Evolutionary conservation across 2,113 vertebrate genomes (phyloP), one percentile per base, ranked within the genome.

Genomic region (Synodontis membranacea): DNA sequence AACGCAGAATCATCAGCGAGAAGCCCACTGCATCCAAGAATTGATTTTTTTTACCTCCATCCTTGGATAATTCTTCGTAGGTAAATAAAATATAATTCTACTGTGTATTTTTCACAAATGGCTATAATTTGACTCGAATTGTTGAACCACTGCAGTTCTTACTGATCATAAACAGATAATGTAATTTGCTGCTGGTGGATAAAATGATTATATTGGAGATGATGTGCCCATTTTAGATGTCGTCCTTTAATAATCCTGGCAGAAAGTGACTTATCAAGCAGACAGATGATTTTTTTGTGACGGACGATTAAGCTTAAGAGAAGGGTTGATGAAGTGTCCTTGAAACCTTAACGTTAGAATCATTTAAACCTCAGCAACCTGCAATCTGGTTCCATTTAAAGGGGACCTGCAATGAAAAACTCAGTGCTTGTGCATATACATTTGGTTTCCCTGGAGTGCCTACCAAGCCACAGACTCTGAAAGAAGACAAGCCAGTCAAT

Each of bases 201-300:
- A 42, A 70, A 70, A 70, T 58, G 8, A 74, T 56, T 84, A 84
- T 28, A 66, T 28, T 42, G 66, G 34, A 39, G 39, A 70, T 70
- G 15, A 37, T 23, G 19, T 0, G 31, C 60, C 44, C 39, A 28
- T 68, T 83, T 31, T 37, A 7, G 48, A 72, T 68, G 19, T 66
- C 3, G 23, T 28, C 21, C 23, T 70, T 54, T 9, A 39, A 23
- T 84, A 83, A 83, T 68, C n/a, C 19, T 4, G 31, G 64, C 19
- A 54, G 34, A 70, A 83, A 37, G 17, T 21, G 37, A 74, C 28
- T 21, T 39, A 75, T 58, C 9, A 25, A 76, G 54, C 39, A 48
- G 28, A 21, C 10, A 25, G 28, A 31, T 56, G 19, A 5, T 23
- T 46, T 23, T 23, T 58, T 58, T 19, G 10, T 75, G 68, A 74